These are phyloP conservation scores for Athetis lepigone DNA, from an alignment of 2,888 invertebrate species.

Conservation along the genomic window DNA sequence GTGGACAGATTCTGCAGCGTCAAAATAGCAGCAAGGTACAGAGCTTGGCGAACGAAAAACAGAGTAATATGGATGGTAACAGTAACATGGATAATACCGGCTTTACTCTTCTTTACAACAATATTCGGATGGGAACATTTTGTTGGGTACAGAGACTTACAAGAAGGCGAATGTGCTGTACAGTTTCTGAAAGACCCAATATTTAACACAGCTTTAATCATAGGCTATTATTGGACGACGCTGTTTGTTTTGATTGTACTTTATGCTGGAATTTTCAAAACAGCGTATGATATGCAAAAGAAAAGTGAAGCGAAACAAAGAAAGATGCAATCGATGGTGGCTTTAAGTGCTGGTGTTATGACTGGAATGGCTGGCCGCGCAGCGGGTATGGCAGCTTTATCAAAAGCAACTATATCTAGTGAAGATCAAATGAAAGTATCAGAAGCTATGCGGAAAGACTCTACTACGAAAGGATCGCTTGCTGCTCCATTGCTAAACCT, in stretches of 20 bases:
- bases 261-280: slow-evolving; percentile 99
- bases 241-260: slow-evolving; percentile 98
- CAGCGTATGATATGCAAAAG: slow-evolving; percentile 99
- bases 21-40: slow-evolving; percentile 98
- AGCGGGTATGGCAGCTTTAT: slow-evolving; percentile 95
- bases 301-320: slow-evolving; percentile 98
- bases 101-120: slow-evolving; percentile 98
- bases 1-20: slow-evolving; percentile 99
- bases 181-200: slow-evolving; percentile 99
- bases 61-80: slow-evolving; percentile 98
- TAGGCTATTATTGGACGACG: slow-evolving; percentile 99
- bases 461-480: slow-evolving; percentile 81
- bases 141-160: slow-evolving; percentile 96
- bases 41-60: slow-evolving; percentile 98
- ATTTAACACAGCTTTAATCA: slow-evolving; percentile 98
- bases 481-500: slow-evolving; percentile 83
- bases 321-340: slow-evolving; percentile 98
- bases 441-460: slow-evolving; percentile 82
- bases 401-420: slow-evolving; percentile 93
- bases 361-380: slow-evolving; percentile 97
- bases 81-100: slow-evolving; percentile 99
- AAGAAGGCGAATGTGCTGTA: slow-evolving; percentile 97
- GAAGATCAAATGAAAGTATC: slow-evolving; percentile 93
- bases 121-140: slow-evolving; percentile 99
- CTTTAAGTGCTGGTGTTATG: slow-evolving; percentile 97